Evolutionary conservation across 2,113 vertebrate species (phyloP).

Genomic region (Pomatorhinus ruficollis): DNA sequence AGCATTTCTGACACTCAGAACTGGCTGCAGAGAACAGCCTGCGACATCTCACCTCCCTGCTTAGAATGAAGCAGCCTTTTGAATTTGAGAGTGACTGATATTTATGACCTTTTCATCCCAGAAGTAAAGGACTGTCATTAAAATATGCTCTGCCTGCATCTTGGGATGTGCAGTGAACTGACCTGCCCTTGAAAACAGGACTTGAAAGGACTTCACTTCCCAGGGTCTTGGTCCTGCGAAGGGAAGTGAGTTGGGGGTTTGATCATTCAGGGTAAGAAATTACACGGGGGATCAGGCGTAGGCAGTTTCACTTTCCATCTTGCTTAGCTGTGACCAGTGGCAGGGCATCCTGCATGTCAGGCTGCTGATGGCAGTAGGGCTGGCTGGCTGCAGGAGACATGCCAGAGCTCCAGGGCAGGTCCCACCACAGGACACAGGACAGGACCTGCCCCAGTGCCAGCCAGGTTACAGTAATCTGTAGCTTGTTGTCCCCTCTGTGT

Average conservation of each 20-base stretch:
- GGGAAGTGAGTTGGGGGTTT: neutral
- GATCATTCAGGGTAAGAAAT: neutral
- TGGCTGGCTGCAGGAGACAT: neutral
- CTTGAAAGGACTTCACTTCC: slow-evolving; percentile 2
- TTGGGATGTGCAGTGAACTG: neutral
- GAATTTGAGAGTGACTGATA: slow-evolving; percentile 23
- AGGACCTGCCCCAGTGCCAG: neutral
- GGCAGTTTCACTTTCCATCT: neutral
- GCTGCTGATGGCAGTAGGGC: neutral
- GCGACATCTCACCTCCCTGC: neutral
- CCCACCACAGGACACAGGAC: neutral
- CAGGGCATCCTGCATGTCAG: neutral
- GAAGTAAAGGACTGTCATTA: neutral
- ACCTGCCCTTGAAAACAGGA: neutral
- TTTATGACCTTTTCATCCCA: slow-evolving; percentile 18
- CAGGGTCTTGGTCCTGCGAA: neutral
- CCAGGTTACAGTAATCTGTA: neutral
- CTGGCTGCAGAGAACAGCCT: neutral
- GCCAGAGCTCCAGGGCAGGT: rapidly evolving
- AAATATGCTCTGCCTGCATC: neutral
- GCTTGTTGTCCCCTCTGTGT: neutral
- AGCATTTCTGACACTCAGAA: neutral
- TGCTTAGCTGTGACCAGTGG: neutral
- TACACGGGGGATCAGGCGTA: neutral
- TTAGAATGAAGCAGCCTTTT: neutral